These are phyloP conservation scores for Euplagia quadripunctaria DNA, from an alignment of 2,888 invertebrate species.

Conservation along the genomic window DNA sequence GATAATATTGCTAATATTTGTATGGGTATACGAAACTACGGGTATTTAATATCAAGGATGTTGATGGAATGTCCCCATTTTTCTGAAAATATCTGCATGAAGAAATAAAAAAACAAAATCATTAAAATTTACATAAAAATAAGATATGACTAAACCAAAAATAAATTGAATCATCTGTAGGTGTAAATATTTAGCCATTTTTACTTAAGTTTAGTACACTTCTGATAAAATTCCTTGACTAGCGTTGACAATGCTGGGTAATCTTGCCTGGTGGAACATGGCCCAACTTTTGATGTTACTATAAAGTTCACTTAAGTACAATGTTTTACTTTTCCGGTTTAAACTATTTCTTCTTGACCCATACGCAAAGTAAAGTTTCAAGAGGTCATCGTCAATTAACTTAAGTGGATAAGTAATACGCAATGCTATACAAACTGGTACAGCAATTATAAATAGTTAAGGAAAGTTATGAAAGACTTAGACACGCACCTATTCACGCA, in stretches of 20 bases:
- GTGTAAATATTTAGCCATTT: too few species aligned
- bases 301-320: background rate
- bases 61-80: too few species aligned
- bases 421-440: background rate
- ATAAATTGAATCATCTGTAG: too few species aligned
- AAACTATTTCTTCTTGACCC: constrained; percentile 5
- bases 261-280: background rate
- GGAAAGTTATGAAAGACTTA: background rate
- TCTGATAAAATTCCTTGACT: too few species aligned
- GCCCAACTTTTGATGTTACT: background rate
- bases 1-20: too few species aligned
- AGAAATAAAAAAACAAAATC: too few species aligned
- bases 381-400: constrained; percentile 5
- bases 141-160: too few species aligned
- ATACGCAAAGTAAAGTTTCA: constrained; percentile 5
- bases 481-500: background rate
- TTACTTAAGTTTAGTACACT: too few species aligned
- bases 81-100: too few species aligned
- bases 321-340: background rate
- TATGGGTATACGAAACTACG: too few species aligned
- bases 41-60: too few species aligned
- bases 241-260: background rate
- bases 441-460: background rate
- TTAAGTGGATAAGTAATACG: background rate
- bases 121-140: too few species aligned